Evolutionary conservation across 2,888 invertebrate genomes (phyloP), one percentile per base, ranked within the genome.

Genomic region (Sturmia bella): DNA sequence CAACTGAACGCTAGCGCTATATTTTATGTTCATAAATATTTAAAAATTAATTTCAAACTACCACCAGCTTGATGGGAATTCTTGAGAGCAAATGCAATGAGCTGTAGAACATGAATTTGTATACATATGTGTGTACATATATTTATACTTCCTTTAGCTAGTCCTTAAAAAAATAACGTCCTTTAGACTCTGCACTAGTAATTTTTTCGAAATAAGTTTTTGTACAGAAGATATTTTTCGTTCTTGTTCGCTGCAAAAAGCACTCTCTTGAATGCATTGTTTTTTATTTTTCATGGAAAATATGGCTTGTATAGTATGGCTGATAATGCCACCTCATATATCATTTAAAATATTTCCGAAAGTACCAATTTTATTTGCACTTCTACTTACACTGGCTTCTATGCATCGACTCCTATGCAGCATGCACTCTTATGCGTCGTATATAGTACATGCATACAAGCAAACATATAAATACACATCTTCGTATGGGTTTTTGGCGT

Each of bases 21-120:
- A 69, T 69, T 64, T 82, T 59, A 59, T 48, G 59, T 83, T 83
- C 84, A 84, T 84, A 84, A 84, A 84, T 84, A 84, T 84, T 84
- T 84, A 84, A 84, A 84, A 84, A 84, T 85, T 85, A 85, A 85
- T 85, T 84, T 85, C 87, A 86, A 81, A 78, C 70, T 57, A 64
- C 70, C 43, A 78, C 41, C 41, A 64, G 63, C 45, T 54, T 17
- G 48, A 39, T n/a, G 21, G 27, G 32, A 72, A 48, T 39, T 45
- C 52, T 57, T 27, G 59, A 50, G 52, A 56, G 61, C 39, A 82
- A 76, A 81, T 73, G 77, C 80, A 81, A 76, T 72, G 72, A 81
- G 73, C 72, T 81, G 68, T 76, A 54, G 72, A 70, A 78, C 66
- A 82, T 73, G 73, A 73, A 56, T 50, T 52, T 73, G 39, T 32